Evolutionary conservation across 2,888 invertebrate species (phyloP), one percentile per base, ranked within the genome.

Genomic region (Phaedon cochleariae): DNA sequence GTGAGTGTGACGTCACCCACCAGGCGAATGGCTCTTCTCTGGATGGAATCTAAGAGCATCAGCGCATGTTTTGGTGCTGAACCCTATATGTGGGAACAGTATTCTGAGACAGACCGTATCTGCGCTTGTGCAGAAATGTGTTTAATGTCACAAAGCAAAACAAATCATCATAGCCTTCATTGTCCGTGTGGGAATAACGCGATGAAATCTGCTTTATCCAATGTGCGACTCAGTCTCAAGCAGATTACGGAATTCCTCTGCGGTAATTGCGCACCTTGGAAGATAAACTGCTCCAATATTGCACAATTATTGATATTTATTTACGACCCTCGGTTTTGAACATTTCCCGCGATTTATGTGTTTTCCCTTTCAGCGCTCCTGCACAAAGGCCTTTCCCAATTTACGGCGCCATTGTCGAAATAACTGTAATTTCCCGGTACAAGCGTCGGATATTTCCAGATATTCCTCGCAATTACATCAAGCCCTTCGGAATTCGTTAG

Each of bases 261-360:
- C 72, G 73, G 69, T 69, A 62, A 73, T 76, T 75, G 73, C 75
- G 71, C 71, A 71, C 72, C 65, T 66, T 58, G 61, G 53, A 69
- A 74, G 74, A 75, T 74, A 75, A 75, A 77, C 76, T 60, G 69
- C 74, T 72, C 64, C 74, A 75, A 77, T 77, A 75, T 75, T 68
- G 72, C 60, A 71, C 73, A 75, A 77, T 76, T 73, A 76, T 76
- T 74, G 75, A 73, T 77, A 76, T 76, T 75, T 75, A 77, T 76
- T 76, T 77, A 71, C 71, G 71, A 65, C 62, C 68, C 68, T 65
- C 67, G 66, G 66, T 69, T 68, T 65, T 59, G 60, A 67, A 65
- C 62, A 61, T 64, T 70, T 64, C 64, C 65, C 61, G 61, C 60
- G 69, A 72, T 71, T 72, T 69, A 73, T 70, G 66, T 63, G 62